Percentiles rank a stretch among this genome's conserved stretches.
These are phyloP conservation scores for Chaetorhynchus papuensis DNA, from an alignment of 2,113 vertebrate species.

Conservation along the genomic window DNA sequence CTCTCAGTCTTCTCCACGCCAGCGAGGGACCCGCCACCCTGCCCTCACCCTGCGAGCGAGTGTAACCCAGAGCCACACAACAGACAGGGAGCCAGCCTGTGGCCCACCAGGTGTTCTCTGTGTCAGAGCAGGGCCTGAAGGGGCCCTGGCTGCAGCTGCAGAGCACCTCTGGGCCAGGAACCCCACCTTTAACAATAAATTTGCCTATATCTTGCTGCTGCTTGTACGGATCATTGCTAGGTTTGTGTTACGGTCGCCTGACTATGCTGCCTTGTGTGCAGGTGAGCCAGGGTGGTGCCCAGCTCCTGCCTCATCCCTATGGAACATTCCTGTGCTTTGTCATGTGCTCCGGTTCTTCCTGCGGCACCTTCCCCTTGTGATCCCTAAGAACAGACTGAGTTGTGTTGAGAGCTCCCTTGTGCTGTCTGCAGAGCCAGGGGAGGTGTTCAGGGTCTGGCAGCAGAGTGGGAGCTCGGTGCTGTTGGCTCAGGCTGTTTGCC, in stretches of 20 bases:
- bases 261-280: not conserved
- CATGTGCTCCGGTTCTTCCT: not conserved
- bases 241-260: accelerated
- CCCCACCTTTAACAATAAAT: not conserved
- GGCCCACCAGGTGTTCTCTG: not conserved
- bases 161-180: not conserved
- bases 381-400: not conserved
- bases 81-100: not conserved
- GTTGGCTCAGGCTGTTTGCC: too few relatives aligned
- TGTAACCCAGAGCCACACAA: not conserved
- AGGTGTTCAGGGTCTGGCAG: not conserved
- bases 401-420: not conserved
- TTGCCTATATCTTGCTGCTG: accelerated
- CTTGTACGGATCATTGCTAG: accelerated
- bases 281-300: not conserved
- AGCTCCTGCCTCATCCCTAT: not conserved
- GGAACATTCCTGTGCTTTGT: not conserved
- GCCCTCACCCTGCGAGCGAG: not conserved
- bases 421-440: not conserved
- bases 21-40: not conserved
- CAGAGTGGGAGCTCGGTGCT: not conserved
- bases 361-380: not conserved
- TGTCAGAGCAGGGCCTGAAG: not conserved
- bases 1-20: not conserved
- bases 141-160: not conserved